Evolutionary conservation across 2,888 invertebrate genomes (phyloP), one percentile per base, ranked within the genome.

Genomic region (Microctonus aethiopoides): DNA sequence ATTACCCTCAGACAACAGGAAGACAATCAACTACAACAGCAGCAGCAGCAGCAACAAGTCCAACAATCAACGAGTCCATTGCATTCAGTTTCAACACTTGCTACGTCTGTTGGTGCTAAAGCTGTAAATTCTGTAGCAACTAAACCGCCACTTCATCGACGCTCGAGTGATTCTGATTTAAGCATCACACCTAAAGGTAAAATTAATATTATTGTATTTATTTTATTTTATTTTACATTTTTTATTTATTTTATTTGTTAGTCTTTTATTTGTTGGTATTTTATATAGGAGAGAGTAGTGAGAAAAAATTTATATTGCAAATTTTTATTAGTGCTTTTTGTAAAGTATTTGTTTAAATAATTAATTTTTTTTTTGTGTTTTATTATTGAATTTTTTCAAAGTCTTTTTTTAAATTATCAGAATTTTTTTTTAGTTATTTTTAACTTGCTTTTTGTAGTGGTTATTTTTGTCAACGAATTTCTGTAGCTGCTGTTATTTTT

Each of bases 161-260:
- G 97, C 77, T 96, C 96, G 3, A 97, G 97, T 2, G 98, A 97
- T 87, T 97, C 97, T 0, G 98, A 98, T 87, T 89, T 96, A 76
- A 96, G 95, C 88, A 92, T 96, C 61, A 95, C 96, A 11, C 96
- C 96, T 4, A 97, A 96, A 93, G 96, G 97, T 97, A 88, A 87
- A 84, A 73, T 71, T 7, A 5, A 59, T 24, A 51, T 26, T 36
- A n/a, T n/a, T n/a, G n/a, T n/a, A n/a, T n/a, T 26, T 0, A 46
- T 39, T 63, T 1, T 16, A 26, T 24, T 61, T 16, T 1, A 61
- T 61, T 41, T 6, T n/a, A 39, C 26, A n/a, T 51, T 32, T 20
- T 56, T 32, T 36, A 34, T 59, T 66, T 22, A 36, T n/a, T 61
- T 13, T 60, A 59, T 20, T 22, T 60, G 2, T 61, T 36, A 10